phyloP scores from a whole-genome alignment of 1,140 invertebrate genomes.

The Triops cancriformis region DNA sequence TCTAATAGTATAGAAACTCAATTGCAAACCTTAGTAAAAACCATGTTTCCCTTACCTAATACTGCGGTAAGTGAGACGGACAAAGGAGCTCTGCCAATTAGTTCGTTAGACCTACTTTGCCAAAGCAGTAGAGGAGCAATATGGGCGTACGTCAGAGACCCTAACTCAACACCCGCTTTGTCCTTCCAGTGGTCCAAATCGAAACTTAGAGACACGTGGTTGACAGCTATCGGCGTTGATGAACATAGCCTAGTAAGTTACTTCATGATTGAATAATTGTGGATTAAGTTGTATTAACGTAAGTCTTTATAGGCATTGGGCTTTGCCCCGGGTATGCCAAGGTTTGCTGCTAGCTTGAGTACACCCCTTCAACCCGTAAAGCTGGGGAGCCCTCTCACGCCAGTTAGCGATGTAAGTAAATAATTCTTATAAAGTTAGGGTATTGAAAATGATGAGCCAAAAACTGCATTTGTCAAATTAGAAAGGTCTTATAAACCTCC shows the following conservation, averaged over 20 bases:
- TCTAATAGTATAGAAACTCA: constrained; percentile 8
- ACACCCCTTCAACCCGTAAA: neutral
- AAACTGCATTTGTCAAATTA: no score
- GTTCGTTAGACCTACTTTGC: neutral
- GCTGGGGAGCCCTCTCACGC: neutral
- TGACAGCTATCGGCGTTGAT: constrained; percentile 16
- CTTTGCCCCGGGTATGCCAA: neutral
- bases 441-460: no score
- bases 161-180: constrained; percentile 18
- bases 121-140: neutral
- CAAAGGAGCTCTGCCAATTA: neutral
- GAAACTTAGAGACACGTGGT: neutral
- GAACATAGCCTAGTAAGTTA: neutral
- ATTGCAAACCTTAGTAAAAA: constrained; percentile 13
- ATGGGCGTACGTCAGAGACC: constrained; percentile 18
- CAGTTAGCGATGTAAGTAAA: neutral
- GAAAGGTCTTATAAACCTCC: no score
- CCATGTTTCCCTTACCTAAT: constrained; percentile 6
- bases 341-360: neutral
- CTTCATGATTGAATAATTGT: neutral
- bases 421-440: neutral
- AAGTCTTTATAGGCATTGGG: neutral
- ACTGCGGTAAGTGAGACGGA: neutral
- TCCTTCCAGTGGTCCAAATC: constrained; percentile 17
- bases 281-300: neutral